Evolutionary conservation across 92 coral and sea anemone genomes (phyloP), one percentile per base, ranked within the genome.

Genomic region (Metridium senile): DNA sequence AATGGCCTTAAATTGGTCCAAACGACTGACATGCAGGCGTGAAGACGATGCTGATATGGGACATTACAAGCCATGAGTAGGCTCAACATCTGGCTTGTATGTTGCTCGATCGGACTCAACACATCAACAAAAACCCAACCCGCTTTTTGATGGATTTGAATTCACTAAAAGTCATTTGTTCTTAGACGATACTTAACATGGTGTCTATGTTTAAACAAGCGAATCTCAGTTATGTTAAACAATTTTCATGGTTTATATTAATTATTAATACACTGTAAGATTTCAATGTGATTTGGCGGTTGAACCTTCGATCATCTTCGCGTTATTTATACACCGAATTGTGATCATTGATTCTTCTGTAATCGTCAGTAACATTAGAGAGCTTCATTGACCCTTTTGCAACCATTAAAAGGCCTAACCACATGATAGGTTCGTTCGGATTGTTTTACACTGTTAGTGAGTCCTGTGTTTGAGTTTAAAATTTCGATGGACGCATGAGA

Each of bases 281-380:
- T n/a, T n/a, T n/a, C n/a, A 32, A 25, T 27, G 43, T 70, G 20
- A 53, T 26, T 30, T 70, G 59, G 62, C 47, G 61, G 61, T 70
- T n/a, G n/a, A 9, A n/a, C n/a, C n/a, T n/a, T n/a, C n/a, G n/a
- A n/a, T 13, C 8, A 39, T 39, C 13, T 6, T 39, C 6, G 49
- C 6, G 49, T 39, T 39, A 39, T 39, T 39, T 39, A 39, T 39
- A 39, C n/a, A n/a, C 13, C 49, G 6, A 13, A 39, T 39, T 6
- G 13, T 39, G 49, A 39, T 6, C 49, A 6, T 39, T 39, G n/a
- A 39, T 39, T 39, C 49, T 39, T 25, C 26, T 28, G 0, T 2
- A 11, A 64, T 70, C 30, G 65, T 52, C 66, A 72, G 76, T 72
- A 72, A 72, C 76, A 52, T 72, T 72, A 72, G 66, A 72, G 66